phyloP scores from a whole-genome alignment of 2,888 invertebrate genomes.

The Drosophila aldrichi region DNA sequence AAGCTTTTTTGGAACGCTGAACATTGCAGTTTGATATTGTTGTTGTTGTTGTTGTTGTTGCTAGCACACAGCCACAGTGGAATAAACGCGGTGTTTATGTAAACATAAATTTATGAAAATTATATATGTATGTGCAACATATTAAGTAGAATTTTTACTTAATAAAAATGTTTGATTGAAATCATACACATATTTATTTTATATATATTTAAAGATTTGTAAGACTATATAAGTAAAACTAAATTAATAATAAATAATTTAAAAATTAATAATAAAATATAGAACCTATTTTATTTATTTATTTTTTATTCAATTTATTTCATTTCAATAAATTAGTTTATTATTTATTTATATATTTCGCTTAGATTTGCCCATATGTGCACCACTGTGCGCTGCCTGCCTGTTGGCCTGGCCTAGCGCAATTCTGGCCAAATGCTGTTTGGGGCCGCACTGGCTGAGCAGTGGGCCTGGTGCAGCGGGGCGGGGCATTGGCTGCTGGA shows the following conservation, averaged over 20 bases:
- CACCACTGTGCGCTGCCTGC: slow-evolving; percentile 52
- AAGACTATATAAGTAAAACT: too few relatives aligned
- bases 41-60: slow-evolving; percentile 32
- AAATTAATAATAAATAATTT: too few relatives aligned
- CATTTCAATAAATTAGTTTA: too few relatives aligned
- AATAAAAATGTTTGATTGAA: not conserved
- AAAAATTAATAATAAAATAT: too few relatives aligned
- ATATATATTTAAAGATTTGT: too few relatives aligned
- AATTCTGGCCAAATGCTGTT: slow-evolving; percentile 26
- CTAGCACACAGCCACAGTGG: slow-evolving; percentile 50
- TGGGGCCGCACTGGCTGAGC: slow-evolving; percentile 9
- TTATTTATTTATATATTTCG: too few relatives aligned
- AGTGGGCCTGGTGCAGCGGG: not conserved
- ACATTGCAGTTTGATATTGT: slow-evolving; percentile 66
- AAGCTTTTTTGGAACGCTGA: slow-evolving; percentile 71
- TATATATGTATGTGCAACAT: not conserved
- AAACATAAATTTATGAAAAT: not conserved
- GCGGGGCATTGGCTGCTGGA: slow-evolving; percentile 47
- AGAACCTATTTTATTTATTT: too few relatives aligned
- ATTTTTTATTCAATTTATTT: too few relatives aligned
- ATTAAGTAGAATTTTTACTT: not conserved
- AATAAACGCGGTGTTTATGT: not conserved
- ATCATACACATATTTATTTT: too few relatives aligned
- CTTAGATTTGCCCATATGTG: not conserved
- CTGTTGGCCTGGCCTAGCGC: slow-evolving; percentile 33